Conservation (phyloP, 2,888 invertebrate species). For the Isoperla grammatica region DNA sequence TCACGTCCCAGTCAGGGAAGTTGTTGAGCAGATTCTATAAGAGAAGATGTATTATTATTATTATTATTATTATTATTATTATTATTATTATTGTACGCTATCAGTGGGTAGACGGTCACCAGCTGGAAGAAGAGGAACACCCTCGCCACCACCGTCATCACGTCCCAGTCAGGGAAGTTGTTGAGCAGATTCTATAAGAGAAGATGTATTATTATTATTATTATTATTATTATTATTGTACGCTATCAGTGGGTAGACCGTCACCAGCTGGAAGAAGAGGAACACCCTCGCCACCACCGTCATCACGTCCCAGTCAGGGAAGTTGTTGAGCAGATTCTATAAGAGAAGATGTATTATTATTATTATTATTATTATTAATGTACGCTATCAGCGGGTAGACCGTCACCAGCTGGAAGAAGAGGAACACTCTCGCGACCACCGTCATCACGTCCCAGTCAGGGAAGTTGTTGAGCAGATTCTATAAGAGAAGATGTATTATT, state of each 20-base stretch:
- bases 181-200: slow-evolving; percentile 78
- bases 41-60: too few relatives aligned
- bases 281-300: slow-evolving; percentile 75
- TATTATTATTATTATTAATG: too few relatives aligned
- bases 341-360: slow-evolving; percentile 45
- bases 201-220: too few relatives aligned
- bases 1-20: too few relatives aligned
- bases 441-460: slow-evolving; percentile 72
- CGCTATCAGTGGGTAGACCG: slow-evolving; percentile 80
- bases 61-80: too few relatives aligned
- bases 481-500: slow-evolving; percentile 46
- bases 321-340: slow-evolving; percentile 88
- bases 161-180: slow-evolving; percentile 76
- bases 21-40: too few relatives aligned
- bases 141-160: slow-evolving; percentile 73
- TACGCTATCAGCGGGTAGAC: slow-evolving; percentile 82
- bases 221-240: too few relatives aligned
- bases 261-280: slow-evolving; percentile 79
- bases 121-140: slow-evolving; percentile 81
- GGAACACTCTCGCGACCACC: slow-evolving; percentile 70
- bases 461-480: slow-evolving; percentile 91
- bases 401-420: slow-evolving; percentile 82
- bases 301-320: slow-evolving; percentile 70
- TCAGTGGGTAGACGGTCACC: slow-evolving; percentile 79
- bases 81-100: too few relatives aligned